Evolutionary conservation across 2,113 vertebrate species (phyloP).

Genomic region (Genyomyrus donnyi): DNA sequence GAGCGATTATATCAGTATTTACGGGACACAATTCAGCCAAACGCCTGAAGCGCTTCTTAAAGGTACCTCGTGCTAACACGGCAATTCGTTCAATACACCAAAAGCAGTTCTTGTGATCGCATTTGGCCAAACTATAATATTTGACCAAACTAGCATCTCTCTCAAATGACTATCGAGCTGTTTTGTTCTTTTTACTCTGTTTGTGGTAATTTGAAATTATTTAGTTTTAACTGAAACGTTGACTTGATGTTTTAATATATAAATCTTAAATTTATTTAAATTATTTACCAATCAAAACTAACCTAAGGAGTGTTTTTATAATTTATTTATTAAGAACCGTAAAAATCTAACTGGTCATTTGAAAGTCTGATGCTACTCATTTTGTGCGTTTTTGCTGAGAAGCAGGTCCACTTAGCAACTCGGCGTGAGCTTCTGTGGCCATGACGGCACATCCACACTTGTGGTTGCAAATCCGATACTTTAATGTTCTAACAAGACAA

Average conservation of each 20-base stretch:
- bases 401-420: neutral
- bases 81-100: neutral
- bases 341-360: neutral
- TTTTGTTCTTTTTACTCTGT: neutral
- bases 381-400: neutral
- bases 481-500: neutral
- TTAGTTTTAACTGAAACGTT: neutral
- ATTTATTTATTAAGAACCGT: neutral
- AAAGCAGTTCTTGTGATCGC: neutral
- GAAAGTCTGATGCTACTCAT: neutral
- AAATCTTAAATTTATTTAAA: neutral
- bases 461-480: neutral
- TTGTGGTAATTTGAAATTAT: neutral
- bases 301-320: neutral
- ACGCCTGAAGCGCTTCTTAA: neutral
- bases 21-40: neutral
- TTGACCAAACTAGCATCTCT: neutral
- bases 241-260: neutral
- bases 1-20: neutral
- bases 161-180: neutral
- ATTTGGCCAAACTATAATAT: neutral
- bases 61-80: neutral
- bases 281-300: neutral
- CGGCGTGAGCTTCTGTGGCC: neutral
- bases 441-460: neutral